phyloP scores from a whole-genome alignment of 2,888 invertebrate genomes.

The Apamea epomidion region DNA sequence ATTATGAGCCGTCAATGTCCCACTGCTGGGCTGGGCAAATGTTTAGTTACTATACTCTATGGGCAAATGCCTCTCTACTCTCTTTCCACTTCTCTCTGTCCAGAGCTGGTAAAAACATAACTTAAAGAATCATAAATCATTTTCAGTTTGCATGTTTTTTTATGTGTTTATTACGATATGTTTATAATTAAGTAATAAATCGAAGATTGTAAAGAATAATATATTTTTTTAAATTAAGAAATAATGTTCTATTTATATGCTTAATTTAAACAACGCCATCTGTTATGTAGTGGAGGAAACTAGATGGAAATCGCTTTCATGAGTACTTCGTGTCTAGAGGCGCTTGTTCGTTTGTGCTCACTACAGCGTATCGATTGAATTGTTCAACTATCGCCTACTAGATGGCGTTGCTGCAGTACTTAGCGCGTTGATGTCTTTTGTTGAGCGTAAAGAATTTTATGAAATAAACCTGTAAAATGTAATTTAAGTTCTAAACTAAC shows the following conservation, averaged over 20 bases:
- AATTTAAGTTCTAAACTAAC: background rate
- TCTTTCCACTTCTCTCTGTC: too few species aligned
- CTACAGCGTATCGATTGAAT: constrained; percentile 15
- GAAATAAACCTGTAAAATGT: background rate
- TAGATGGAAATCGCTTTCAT: background rate
- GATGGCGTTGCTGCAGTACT: constrained; percentile 66
- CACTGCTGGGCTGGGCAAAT: too few species aligned
- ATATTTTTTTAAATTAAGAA: background rate
- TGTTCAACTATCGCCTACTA: constrained; percentile 61
- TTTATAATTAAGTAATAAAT: background rate
- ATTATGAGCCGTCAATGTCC: too few species aligned
- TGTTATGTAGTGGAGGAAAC: constrained; percentile 67
- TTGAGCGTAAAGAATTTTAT: constrained; percentile 41
- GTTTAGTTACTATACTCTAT: too few species aligned
- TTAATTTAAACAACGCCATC: constrained; percentile 70
- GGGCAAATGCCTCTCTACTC: too few species aligned
- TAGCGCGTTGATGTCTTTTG: constrained; percentile 81
- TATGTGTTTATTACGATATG: background rate
- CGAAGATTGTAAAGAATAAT: background rate
- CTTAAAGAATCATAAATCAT: background rate
- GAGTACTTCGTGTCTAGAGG: background rate
- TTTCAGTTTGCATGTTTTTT: background rate
- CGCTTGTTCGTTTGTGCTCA: background rate
- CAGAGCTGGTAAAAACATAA: background rate
- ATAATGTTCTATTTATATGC: rapidly evolving